Evolutionary conservation across 2,888 invertebrate species (phyloP), one percentile per base, ranked within the genome.

Genomic region (Onthophagus sagittarius): DNA sequence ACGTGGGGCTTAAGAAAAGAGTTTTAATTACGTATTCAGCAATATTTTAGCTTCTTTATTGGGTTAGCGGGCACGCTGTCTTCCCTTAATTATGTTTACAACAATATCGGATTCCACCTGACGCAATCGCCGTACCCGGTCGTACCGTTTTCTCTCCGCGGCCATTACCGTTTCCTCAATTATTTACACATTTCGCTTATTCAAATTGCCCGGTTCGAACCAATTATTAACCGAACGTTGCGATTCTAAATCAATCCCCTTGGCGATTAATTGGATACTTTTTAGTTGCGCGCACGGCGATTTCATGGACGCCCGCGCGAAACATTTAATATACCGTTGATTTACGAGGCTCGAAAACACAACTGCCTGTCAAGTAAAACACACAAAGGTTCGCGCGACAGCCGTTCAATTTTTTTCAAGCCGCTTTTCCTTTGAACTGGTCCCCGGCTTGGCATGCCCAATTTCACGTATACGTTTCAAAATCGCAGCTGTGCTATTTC

Each of bases 311-410:
- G 74, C 74, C 39, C 63, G 70, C 72, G 72, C 73, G 73, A 76
- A 77, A 63, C 72, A 73, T 75, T 76, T 76, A 77, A 76, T 75
- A 74, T 74, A 71, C 73, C 70, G 74, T 72, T 75, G 75, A 76
- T 77, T 77, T 77, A 77, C 74, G 75, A 75, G 70, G 70, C 13
- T 31, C 71, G 39, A 72, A 71, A 76, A 76, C 75, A 76, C 73
- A 77, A 75, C 74, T 64, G 72, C 73, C 71, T 33, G 74, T 73
- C 74, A 71, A 69, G 75, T 74, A 74, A 75, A 75, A 76, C 72
- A 74, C 76, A 75, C 69, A 73, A 73, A 77, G 75, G 74, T 72
- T 69, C 63, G 74, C 72, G 39, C 23, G 13, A 15, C 15, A 62
- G 62, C 23, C 76, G 72, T 76, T 77, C 73, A 77, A 76, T 76